Percentiles rank a stretch among this genome's conserved stretches.
Evolutionary conservation across 1,140 invertebrate genomes (phyloP).

Genomic region (Oscheius sp.): DNA sequence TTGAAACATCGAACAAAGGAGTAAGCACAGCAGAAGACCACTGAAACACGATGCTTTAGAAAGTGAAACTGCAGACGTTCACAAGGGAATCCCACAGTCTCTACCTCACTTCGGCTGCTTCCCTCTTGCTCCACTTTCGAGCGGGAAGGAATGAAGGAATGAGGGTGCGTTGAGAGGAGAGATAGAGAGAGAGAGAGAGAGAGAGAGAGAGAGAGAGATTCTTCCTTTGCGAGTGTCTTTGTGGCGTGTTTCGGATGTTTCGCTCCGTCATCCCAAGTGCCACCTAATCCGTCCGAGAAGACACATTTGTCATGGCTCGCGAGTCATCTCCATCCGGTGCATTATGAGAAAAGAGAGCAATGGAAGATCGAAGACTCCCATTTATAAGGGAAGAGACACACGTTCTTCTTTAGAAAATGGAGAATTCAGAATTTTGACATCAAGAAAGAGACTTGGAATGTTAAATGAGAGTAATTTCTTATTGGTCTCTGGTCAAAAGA

Average conservation of each 20-base stretch:
- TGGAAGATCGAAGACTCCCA: no score
- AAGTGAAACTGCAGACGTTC: constrained; percentile 8
- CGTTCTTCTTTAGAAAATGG: no score
- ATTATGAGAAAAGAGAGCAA: no score
- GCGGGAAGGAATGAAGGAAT: constrained; percentile 20
- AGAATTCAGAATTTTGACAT: no score
- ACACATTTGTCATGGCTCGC: background rate
- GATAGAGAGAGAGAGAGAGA: constrained; percentile 16
- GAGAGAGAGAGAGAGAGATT: constrained; percentile 6
- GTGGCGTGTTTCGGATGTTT: background rate
- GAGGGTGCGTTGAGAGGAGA: constrained; percentile 11
- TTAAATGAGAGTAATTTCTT: no score
- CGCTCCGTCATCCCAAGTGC: background rate
- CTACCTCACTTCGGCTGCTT: constrained; percentile 10
- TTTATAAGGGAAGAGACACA: no score
- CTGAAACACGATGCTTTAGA: background rate
- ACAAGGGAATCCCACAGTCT: constrained; percentile 14
- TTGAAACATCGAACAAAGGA: constrained; percentile 13
- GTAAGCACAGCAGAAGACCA: background rate
- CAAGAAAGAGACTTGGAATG: no score
- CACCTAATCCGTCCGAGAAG: background rate
- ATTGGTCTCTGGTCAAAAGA: no score
- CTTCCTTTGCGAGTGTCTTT: background rate
- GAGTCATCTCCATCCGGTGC: no score
- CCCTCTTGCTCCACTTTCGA: constrained; percentile 20